A percentile compares a stretch with the other conserved stretches of the same genome.
phyloP scores from a whole-genome alignment of 2,113 vertebrate species.

The Xiphophorus maculatus region DNA sequence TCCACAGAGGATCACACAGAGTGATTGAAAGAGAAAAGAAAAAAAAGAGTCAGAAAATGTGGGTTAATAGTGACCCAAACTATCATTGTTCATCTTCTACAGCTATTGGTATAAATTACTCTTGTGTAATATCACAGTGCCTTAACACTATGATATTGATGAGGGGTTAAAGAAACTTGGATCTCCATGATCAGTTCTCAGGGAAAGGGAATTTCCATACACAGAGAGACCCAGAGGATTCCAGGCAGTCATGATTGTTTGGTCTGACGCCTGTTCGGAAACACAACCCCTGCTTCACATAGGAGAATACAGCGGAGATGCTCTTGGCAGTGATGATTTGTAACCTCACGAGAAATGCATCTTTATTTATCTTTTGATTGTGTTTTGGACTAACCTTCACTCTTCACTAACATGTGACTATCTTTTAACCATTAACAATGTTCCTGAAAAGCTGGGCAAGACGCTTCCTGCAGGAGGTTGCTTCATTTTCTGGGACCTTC shows the following conservation, averaged over 20 bases:
- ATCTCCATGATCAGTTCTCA: neutral
- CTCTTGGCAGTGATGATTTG: neutral
- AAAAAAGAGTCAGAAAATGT: no score
- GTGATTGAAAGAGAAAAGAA: no score
- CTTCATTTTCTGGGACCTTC: neutral
- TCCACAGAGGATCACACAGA: neutral
- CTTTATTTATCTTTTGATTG: neutral
- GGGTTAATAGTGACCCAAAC: no score
- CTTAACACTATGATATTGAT: no score
- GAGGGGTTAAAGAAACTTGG: no score
- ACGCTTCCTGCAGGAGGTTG: constrained; percentile 9
- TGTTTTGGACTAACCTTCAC: constrained; percentile 17
- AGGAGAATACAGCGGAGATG: neutral
- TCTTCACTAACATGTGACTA: neutral
- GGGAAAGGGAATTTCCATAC: neutral
- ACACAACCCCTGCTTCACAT: neutral
- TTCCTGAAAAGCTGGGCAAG: constrained; percentile 12
- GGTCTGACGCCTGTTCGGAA: neutral
- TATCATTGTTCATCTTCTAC: no score
- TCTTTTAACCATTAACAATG: constrained; percentile 27
- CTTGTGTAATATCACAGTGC: no score
- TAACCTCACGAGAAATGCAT: constrained; percentile 22
- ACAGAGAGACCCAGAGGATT: neutral
- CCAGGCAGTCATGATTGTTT: neutral
- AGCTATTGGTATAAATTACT: no score